Evolutionary conservation across 1,140 invertebrate genomes (phyloP), one percentile per base, ranked within the genome.

Genomic region (Popillia japonica): DNA sequence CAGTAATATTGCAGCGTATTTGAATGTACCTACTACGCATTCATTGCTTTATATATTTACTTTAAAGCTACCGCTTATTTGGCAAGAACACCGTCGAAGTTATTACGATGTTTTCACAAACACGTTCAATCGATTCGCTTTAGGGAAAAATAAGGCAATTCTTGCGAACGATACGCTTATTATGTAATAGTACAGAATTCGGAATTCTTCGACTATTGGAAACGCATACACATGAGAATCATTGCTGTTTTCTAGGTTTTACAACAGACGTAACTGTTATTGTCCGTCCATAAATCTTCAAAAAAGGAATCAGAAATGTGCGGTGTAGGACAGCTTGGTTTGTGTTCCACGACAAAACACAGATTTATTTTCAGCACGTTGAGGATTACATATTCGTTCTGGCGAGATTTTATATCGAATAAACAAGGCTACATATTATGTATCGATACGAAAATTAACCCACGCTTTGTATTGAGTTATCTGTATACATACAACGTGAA

Each of bases 221-320:
- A 68, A 68, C 20, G 61, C 27, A 68, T 68, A 68, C 61, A 68
- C 22, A 68, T 68, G 20, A 14, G 9, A 68, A 22, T 68, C 22
- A 68, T 27, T 22, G 61, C 22, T 34, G 61, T 34, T 68, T n/a
- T 68, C 61, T 34, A 34, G 27, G 0, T 27, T 68, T 68, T 68
- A 68, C 61, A 22, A 22, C 22, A 27, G 22, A 34, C 61, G 61
- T 68, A 22, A 68, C 61, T 34, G 61, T 68, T 34, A 68, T 68
- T 68, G 61, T 34, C 22, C 22, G 27, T 23, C 27, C 14, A 68
- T 68, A 68, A 68, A 68, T 68, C 61, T 68, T 34, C 61, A 10
- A 22, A 22, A 27, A 68, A 68, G 27, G 4, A 68, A 11, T 17
- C 61, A 23, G 27, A 68, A 68, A 23, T 68, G 61, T 27, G 27